phyloP scores from a whole-genome alignment of 2,113 vertebrate genomes.

The Malurus cyaneus region DNA sequence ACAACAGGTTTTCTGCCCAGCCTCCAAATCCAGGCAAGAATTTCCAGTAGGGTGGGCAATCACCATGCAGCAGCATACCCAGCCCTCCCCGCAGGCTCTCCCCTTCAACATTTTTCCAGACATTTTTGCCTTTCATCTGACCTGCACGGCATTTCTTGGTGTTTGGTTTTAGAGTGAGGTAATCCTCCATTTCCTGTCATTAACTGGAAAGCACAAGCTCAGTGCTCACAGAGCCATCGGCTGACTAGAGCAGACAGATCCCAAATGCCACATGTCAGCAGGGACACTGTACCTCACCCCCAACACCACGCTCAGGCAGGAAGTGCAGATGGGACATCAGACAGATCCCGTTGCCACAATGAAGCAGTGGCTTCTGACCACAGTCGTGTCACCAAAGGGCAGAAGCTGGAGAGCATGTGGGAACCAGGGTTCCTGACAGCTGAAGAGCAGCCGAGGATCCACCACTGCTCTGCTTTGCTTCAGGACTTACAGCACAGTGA shows the following conservation, averaged over 20 bases:
- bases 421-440: not conserved
- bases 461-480: not conserved
- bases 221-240: not conserved
- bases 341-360: not conserved
- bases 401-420: not conserved
- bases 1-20: not conserved
- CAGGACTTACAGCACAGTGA: not conserved
- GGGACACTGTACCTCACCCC: not conserved
- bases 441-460: not conserved
- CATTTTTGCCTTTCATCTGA: conserved; percentile 28
- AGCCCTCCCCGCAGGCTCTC: not conserved
- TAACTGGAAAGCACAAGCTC: conserved; percentile 47
- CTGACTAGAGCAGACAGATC: not conserved
- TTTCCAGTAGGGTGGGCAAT: not conserved
- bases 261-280: not conserved
- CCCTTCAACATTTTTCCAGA: not conserved
- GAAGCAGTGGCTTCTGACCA: not conserved
- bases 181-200: conserved; percentile 78
- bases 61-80: not conserved
- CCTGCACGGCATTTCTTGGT: not conserved
- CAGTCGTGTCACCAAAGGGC: rapidly evolving
- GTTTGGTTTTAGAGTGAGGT: conserved; percentile 51
- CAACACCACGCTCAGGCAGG: rapidly evolving
- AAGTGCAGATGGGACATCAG: not conserved
- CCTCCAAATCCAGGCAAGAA: not conserved